Conservation (phyloP, 2,888 invertebrate genomes). For the Flexamia atlantica region DNA sequence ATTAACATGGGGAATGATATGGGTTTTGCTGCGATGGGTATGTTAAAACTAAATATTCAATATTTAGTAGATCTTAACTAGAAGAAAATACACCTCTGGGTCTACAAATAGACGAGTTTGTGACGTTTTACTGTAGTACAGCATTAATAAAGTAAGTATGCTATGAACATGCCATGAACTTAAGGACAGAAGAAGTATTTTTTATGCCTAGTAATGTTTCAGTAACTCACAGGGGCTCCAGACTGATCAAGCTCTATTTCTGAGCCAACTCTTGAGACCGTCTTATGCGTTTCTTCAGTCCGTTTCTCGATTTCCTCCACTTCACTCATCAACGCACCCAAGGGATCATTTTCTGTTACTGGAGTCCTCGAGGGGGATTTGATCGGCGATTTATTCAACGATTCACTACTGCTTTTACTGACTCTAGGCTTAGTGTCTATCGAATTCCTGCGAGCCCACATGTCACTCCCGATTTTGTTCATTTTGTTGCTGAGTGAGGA, state of each 20-base stretch:
- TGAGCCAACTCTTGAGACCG: slow-evolving; percentile 66
- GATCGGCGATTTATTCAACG: slow-evolving; percentile 67
- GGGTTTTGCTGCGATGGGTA: no score
- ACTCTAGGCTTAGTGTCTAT: slow-evolving; percentile 32
- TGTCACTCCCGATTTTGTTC: slow-evolving; percentile 57
- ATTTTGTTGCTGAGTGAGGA: slow-evolving; percentile 66
- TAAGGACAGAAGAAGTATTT: no score
- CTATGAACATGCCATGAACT: no score
- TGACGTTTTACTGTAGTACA: no score
- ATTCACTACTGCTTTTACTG: slow-evolving; percentile 62
- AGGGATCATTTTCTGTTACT: slow-evolving; percentile 94
- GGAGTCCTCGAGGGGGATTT: slow-evolving; percentile 84
- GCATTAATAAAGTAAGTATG: no score
- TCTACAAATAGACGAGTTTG: no score
- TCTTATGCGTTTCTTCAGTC: slow-evolving; percentile 67
- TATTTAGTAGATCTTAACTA: no score
- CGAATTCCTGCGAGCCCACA: slow-evolving; percentile 54
- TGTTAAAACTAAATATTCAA: no score
- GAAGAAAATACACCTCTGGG: no score
- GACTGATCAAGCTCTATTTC: slow-evolving; percentile 70
- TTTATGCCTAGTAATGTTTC: no score
- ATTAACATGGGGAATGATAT: no score
- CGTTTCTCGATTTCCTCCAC: slow-evolving; percentile 72
- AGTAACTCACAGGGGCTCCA: slow-evolving; percentile 65
- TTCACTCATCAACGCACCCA: slow-evolving; percentile 84